Evolutionary conservation across 2,888 invertebrate species (phyloP).

Genomic region (Petrolisthes manimaculis): DNA sequence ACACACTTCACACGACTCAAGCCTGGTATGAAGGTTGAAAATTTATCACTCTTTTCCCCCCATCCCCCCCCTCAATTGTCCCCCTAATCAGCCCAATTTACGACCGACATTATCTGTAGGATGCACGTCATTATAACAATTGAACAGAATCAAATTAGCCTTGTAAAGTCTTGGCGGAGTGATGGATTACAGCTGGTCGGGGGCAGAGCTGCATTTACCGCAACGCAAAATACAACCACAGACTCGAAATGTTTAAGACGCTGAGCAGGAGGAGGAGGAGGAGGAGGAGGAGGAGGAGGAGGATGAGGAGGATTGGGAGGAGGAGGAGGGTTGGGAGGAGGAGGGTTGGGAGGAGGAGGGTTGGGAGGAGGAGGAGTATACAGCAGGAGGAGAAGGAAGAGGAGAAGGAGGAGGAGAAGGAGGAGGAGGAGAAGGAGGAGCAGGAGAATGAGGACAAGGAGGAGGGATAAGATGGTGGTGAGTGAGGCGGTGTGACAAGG

Average conservation of each 20-base stretch:
- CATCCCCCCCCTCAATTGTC: slow-evolving; percentile 10
- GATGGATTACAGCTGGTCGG: slow-evolving; percentile 22
- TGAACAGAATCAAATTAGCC: slow-evolving; percentile 32
- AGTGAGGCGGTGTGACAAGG: neutral
- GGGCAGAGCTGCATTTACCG: slow-evolving; percentile 16
- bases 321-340: neutral
- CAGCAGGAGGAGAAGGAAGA: neutral
- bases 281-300: neutral
- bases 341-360: neutral
- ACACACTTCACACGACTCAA: neutral
- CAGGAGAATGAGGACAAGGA: neutral
- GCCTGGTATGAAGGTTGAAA: neutral
- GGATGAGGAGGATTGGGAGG: neutral
- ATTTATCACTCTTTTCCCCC: slow-evolving; percentile 10
- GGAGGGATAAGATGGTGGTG: neutral
- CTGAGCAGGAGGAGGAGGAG: too few species aligned
- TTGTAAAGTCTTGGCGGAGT: slow-evolving; percentile 23
- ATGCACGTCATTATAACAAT: slow-evolving; percentile 44
- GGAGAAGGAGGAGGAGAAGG: neutral
- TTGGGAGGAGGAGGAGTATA: neutral
- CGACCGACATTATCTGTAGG: slow-evolving; percentile 32
- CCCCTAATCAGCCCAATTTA: slow-evolving; percentile 26
- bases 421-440: neutral
- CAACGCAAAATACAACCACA: neutral
- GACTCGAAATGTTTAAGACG: slow-evolving; percentile 17